Evolutionary conservation across 2,888 invertebrate species (phyloP).

Genomic region (Mycogona germanica): DNA sequence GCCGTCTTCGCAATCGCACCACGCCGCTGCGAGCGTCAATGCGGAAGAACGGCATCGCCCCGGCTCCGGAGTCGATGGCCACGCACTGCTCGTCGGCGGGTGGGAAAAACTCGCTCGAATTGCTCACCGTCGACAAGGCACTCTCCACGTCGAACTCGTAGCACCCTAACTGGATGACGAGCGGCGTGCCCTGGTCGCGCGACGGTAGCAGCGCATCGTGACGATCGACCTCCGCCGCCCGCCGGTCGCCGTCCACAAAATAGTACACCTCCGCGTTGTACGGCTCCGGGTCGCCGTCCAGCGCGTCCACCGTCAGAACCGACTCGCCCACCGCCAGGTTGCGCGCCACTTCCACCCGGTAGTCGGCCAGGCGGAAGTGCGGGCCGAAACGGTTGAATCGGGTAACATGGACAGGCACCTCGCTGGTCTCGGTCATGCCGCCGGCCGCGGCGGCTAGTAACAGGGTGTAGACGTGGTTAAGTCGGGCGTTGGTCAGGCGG

Average conservation of each 20-base stretch:
- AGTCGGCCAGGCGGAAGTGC: not conserved
- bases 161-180: not conserved
- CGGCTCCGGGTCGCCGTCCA: not conserved
- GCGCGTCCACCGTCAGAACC: not conserved
- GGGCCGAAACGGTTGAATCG: not conserved
- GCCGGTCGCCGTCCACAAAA: not conserved
- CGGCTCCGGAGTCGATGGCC: too few species aligned
- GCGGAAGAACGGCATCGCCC: too few species aligned
- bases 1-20: not conserved
- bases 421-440: not conserved
- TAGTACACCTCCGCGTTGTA: slow-evolving; percentile 5
- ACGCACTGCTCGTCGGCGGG: too few species aligned
- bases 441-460: not conserved
- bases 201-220: not conserved
- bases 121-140: too few species aligned
- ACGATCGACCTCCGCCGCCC: not conserved
- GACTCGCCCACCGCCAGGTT: not conserved
- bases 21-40: not conserved
- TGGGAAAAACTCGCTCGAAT: not conserved
- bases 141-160: not conserved
- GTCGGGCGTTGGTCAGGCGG: not conserved
- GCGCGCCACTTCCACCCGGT: not conserved
- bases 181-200: too few species aligned
- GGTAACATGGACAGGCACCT: not conserved
- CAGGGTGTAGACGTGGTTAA: not conserved